Conservation (phyloP, 2,113 vertebrate species). For the Cacatua alba region DNA sequence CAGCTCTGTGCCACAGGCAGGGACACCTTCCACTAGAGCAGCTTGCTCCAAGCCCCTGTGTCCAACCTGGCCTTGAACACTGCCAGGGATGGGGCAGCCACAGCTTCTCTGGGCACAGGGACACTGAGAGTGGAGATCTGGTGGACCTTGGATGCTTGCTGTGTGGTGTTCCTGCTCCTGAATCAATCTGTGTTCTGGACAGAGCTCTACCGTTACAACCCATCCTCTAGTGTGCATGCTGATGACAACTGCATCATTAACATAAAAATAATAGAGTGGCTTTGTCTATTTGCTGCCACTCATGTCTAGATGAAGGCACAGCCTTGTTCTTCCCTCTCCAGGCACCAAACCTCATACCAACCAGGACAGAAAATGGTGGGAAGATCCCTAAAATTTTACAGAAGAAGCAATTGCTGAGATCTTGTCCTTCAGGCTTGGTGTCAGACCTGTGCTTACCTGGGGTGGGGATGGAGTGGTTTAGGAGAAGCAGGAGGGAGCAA, state of each 20-base stretch:
- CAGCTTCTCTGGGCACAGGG: not conserved
- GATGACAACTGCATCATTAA: accelerated
- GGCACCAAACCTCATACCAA: not conserved
- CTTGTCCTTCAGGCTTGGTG: not conserved
- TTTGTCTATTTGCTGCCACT: not conserved
- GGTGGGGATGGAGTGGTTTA: not conserved
- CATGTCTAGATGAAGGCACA: not conserved
- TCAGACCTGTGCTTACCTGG: accelerated
- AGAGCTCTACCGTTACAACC: not conserved
- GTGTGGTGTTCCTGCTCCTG: not conserved
- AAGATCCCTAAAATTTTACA: not conserved
- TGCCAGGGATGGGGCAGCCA: not conserved
- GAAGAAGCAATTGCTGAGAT: not conserved
- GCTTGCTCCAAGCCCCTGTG: not conserved
- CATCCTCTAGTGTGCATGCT: accelerated
- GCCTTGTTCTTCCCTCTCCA: not conserved
- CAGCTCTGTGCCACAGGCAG: not conserved
- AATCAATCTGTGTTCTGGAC: not conserved
- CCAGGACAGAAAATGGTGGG: not conserved
- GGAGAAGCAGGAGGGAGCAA: not conserved
- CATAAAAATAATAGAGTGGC: not conserved
- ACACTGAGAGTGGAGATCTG: not conserved
- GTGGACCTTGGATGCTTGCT: not conserved
- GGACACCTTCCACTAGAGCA: too few relatives aligned
- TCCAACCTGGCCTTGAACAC: not conserved